Percentiles rank a stretch among this genome's conserved stretches.
Conservation (phyloP, 2,113 vertebrate species). For the Cynocephalus volans region DNA sequence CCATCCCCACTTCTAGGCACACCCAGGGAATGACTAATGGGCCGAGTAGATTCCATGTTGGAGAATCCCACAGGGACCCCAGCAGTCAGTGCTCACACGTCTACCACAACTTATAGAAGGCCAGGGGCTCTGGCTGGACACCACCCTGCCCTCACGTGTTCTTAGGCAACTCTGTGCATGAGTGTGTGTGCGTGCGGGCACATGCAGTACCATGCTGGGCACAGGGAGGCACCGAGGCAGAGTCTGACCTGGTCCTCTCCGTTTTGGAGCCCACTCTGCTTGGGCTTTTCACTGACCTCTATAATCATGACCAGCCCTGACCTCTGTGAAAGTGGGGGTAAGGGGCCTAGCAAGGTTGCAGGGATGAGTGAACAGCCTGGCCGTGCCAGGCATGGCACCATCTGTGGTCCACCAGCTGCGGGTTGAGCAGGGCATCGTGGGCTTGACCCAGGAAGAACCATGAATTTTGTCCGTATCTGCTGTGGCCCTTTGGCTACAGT, state of each 20-base stretch:
- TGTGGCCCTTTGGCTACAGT: neutral
- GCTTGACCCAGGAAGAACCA: neutral
- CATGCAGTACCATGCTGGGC: neutral
- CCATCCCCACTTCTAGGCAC: neutral
- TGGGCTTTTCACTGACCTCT: neutral
- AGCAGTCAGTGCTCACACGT: neutral
- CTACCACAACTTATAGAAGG: no score
- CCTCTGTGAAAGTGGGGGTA: neutral
- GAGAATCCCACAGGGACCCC: neutral
- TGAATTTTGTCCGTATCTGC: neutral
- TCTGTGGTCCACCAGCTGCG: neutral
- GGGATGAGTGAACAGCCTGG: no score
- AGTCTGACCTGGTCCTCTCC: neutral
- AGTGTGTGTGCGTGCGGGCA: no score
- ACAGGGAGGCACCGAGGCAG: neutral
- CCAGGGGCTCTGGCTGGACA: neutral
- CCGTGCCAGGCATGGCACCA: no score
- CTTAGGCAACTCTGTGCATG: neutral
- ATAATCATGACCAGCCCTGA: neutral
- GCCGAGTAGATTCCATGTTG: fast-evolving
- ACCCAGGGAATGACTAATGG: neutral
- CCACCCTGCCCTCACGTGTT: fast-evolving
- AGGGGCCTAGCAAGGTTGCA: no score
- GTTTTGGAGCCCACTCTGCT: neutral
- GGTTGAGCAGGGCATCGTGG: neutral